Conservation (phyloP, 64 coral and sea anemone species). For the Pachyseris speciosa region DNA sequence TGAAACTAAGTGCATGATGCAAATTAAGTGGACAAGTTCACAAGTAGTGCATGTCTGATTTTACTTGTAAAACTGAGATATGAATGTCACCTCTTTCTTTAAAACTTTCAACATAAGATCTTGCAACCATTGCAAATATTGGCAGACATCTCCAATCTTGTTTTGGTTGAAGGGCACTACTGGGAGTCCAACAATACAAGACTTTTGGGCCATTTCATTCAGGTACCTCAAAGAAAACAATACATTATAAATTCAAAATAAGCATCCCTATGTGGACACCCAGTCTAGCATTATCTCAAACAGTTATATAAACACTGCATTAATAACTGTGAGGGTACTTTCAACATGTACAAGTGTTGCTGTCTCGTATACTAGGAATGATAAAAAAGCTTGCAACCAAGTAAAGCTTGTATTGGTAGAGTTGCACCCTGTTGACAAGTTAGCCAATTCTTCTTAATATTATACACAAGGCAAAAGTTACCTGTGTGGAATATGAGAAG, state of each 20-base stretch:
- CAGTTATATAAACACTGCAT: neutral
- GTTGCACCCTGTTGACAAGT: conserved; percentile 7
- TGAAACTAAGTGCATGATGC: neutral
- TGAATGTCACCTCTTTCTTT: neutral
- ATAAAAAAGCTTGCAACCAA: neutral
- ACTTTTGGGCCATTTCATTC: conserved; percentile 67
- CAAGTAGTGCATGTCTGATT: neutral
- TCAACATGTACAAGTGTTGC: neutral
- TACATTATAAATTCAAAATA: conserved; percentile 8
- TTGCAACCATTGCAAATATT: conserved; percentile 73
- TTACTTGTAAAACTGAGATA: neutral
- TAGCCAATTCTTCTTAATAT: neutral
- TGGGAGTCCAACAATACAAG: conserved; percentile 61
- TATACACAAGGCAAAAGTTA: neutral
- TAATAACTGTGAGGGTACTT: neutral
- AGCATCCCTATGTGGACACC: neutral
- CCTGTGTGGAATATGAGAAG: conserved; percentile 51
- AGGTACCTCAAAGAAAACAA: conserved; percentile 66
- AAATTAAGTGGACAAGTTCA: neutral
- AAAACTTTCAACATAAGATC: conserved; percentile 53
- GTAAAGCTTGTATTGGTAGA: neutral
- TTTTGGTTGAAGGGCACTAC: conserved; percentile 71
- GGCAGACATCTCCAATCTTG: conserved; percentile 76
- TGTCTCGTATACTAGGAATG: neutral
- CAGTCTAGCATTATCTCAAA: neutral